phyloP scores from a whole-genome alignment of 2,888 invertebrate genomes.

The Lampropteryx suffumata region DNA sequence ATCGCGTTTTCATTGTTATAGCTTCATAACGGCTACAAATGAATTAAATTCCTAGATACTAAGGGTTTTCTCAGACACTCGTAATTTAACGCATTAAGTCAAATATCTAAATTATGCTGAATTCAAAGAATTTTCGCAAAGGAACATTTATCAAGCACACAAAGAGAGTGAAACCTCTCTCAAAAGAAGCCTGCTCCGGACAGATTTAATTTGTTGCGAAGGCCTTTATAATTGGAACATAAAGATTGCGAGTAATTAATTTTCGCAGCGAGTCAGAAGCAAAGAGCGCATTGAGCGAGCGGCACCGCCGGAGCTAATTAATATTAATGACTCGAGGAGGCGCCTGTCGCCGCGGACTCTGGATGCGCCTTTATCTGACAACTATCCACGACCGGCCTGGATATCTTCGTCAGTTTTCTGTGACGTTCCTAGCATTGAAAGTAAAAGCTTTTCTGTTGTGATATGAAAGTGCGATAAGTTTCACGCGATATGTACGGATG shows the following conservation, averaged over 20 bases:
- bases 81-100: constrained; percentile 70
- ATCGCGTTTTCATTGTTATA: constrained; percentile 59
- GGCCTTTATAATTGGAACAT: constrained; percentile 83
- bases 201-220: constrained; percentile 84
- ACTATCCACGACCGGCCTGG: constrained; percentile 38
- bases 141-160: constrained; percentile 82
- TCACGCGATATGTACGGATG: constrained; percentile 40
- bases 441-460: constrained; percentile 36
- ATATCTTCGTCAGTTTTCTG: constrained; percentile 34
- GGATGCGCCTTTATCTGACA: constrained; percentile 62
- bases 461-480: constrained; percentile 39
- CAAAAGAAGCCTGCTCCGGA: constrained; percentile 80
- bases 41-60: no score
- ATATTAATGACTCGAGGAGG: constrained; percentile 78
- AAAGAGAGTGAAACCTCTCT: constrained; percentile 82
- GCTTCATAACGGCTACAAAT: constrained; percentile 49
- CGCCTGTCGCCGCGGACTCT: constrained; percentile 37
- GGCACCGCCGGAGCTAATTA: constrained; percentile 75
- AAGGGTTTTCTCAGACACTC: constrained; percentile 57
- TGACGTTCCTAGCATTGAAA: constrained; percentile 32
- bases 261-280: constrained; percentile 82
- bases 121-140: constrained; percentile 75
- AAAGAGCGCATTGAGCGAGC: constrained; percentile 74
- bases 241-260: constrained; percentile 84
- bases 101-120: constrained; percentile 70